Base-by-base conservation (phyloP, 2,797 vertebrate genomes). In the Ispidina picta region DNA sequence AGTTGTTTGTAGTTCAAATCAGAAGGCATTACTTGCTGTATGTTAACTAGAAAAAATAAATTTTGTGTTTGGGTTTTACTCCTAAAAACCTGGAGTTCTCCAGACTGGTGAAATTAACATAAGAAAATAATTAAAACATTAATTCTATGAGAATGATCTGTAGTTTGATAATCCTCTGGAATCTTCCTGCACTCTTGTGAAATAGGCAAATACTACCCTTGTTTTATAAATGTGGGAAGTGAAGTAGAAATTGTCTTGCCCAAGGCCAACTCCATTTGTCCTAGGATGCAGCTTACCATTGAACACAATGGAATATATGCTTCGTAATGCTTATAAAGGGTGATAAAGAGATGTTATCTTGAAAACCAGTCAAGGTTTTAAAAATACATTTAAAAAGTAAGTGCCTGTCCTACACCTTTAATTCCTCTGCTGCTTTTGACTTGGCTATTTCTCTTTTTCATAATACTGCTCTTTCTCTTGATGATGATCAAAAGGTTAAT, bases 181-280 rank as follows among this genome's bases (percentile, higher is more conserved):
- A 79, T 91, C 68, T 91, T 83, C 28, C 8, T 92, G 54, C 37
- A 5, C 35, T 84, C 89, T 76, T 84, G 70, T 84, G 89, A 91
- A 92, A 90, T 33, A 95, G 56, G 73, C 90, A 94, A 94, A 88
- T 94, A 76, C 46, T 91, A 88, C 75, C 56, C 77, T 91, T 94
- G 73, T 89, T 93, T 94, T 94, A 60, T 90, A 85, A 69, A 88
- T 95, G 91, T 91, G 92, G 73, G 83, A 95, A 95, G 91, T 54
- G 80, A 91, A 92, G 77, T 87, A 95, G 90, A 94, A 95, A 95
- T 86, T 93, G 66, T 83, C 89, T 95, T 94, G 92, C 93, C 93
- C 84, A 95, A 91, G 91, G 88, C 83, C 77, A 95, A 59, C 74
- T 94, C 70, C 44, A 19, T 64, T 92, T 92, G 75, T 73, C 26